Evolutionary conservation across 2,113 vertebrate species (phyloP).

Genomic region (Lepidothrix coronata): DNA sequence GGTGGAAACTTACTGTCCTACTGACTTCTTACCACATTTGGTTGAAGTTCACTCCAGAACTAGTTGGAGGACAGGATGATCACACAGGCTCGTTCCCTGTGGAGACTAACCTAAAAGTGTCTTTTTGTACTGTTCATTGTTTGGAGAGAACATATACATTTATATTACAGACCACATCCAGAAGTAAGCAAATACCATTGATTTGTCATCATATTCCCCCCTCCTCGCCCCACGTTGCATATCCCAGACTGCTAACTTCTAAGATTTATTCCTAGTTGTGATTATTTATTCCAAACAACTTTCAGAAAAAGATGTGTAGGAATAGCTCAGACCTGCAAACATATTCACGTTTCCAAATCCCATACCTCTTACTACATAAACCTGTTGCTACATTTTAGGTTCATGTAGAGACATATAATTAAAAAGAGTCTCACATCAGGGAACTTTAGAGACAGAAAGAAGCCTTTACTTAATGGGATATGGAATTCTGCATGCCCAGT

Average conservation of each 20-base stretch:
- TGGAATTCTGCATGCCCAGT: not conserved
- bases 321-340: not conserved
- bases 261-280: not conserved
- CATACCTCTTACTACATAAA: not conserved
- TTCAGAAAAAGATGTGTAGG: not conserved
- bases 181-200: not conserved
- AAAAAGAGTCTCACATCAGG: not conserved
- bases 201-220: accelerated
- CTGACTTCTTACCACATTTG: not conserved
- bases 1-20: not conserved
- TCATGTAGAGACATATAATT: not conserved
- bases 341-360: not conserved
- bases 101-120: not conserved
- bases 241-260: not conserved
- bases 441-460: not conserved
- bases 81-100: not conserved
- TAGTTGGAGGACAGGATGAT: not conserved
- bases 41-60: not conserved
- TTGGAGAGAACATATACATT: not conserved
- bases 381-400: not conserved
- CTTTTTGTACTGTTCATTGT: not conserved
- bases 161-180: not conserved
- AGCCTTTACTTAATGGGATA: not conserved
- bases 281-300: not conserved
- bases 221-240: accelerated